Percentiles rank a stretch among this genome's conserved stretches.
phyloP scores from a whole-genome alignment of 2,797 vertebrate species.

The Protosalanx chinensis region DNA sequence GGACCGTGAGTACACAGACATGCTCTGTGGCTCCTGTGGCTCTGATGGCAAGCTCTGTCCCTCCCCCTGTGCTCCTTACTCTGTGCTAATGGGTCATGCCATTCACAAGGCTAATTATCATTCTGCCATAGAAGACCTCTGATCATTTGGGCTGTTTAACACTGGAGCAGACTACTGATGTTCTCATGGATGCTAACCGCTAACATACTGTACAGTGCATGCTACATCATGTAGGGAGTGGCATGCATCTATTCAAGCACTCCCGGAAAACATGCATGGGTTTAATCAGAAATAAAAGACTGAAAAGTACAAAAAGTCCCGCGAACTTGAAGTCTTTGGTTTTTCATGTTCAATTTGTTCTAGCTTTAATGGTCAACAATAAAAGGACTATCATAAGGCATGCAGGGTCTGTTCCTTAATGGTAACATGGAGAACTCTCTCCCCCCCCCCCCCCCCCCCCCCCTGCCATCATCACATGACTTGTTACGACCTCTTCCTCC shows the following conservation, averaged over 20 bases:
- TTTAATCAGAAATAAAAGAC: no score
- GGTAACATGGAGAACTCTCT: neutral
- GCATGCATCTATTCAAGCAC: neutral
- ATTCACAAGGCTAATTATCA: slow-evolving; percentile 66
- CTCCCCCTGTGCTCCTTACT: slow-evolving; percentile 56
- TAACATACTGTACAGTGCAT: neutral
- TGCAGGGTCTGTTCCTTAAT: neutral
- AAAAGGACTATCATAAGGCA: neutral
- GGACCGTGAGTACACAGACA: slow-evolving; percentile 44
- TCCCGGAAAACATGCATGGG: neutral
- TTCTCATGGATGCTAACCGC: slow-evolving; percentile 9
- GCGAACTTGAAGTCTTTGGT: no score
- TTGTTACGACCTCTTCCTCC: slow-evolving; percentile 59
- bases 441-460: neutral
- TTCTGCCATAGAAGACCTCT: slow-evolving; percentile 58
- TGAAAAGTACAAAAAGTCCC: no score
- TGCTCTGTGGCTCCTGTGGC: slow-evolving; percentile 47
- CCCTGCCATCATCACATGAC: slow-evolving; percentile 50
- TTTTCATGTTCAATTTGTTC: neutral
- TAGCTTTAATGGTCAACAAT: neutral
- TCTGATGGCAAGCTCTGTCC: slow-evolving; percentile 49
- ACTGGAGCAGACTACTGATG: slow-evolving; percentile 61
- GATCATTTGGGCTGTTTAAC: slow-evolving; percentile 49
- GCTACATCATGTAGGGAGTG: neutral
- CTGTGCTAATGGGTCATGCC: slow-evolving; percentile 45